A percentile compares a stretch with the other conserved stretches of the same genome.
phyloP scores from a whole-genome alignment of 2,113 vertebrate genomes.

The Ifrita kowaldi region DNA sequence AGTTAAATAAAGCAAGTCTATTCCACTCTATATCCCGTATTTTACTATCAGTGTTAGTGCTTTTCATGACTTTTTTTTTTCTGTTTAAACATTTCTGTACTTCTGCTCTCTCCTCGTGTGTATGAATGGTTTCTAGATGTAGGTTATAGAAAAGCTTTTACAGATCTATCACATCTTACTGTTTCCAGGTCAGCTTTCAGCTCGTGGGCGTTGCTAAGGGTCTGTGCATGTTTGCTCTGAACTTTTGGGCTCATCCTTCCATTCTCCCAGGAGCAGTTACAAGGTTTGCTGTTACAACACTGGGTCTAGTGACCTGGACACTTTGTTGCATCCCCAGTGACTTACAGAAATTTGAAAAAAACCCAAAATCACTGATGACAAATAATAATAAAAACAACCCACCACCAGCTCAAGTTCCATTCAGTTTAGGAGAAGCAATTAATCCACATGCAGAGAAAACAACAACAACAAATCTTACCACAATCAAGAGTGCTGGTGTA shows the following conservation, averaged over 20 bases:
- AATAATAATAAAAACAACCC: neutral
- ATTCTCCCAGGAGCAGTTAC: slow-evolving; percentile 29
- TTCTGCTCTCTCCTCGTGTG: neutral
- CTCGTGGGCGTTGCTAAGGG: neutral
- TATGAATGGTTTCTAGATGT: neutral
- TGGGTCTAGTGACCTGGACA: neutral
- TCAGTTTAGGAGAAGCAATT: neutral
- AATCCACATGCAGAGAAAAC: neutral
- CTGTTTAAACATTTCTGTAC: neutral
- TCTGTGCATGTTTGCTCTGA: neutral
- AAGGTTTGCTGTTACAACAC: slow-evolving; percentile 16
- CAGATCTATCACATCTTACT: neutral
- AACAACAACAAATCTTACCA: neutral
- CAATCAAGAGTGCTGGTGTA: neutral
- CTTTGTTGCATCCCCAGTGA: neutral
- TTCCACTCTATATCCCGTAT: neutral
- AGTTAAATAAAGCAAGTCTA: neutral
- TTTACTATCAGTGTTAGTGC: neutral
- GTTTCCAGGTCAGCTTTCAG: slow-evolving; percentile 47
- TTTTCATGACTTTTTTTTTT: neutral
- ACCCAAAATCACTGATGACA: neutral
- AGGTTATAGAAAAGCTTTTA: neutral
- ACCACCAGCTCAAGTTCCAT: neutral
- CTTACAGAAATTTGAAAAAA: neutral
- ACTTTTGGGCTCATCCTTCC: slow-evolving; percentile 3